phyloP scores from a whole-genome alignment of 2,888 invertebrate species.

The Dioctria linearis region DNA sequence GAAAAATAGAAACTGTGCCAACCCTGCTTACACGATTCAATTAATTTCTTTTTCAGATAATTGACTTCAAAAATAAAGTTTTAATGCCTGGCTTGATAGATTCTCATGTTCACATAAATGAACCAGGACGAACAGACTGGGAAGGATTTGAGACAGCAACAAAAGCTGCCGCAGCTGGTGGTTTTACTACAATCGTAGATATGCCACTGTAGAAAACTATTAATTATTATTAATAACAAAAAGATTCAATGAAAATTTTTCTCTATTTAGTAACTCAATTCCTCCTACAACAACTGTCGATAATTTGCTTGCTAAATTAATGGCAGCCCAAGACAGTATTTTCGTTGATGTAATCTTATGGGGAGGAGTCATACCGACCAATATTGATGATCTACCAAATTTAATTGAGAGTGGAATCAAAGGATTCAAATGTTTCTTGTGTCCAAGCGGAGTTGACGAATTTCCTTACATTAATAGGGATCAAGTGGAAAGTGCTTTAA shows the following conservation, averaged over 20 bases:
- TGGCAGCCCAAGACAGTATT: slow-evolving; percentile 72
- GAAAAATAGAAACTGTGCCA: too few species aligned
- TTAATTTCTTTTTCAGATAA: slow-evolving; percentile 60
- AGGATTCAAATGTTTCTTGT: slow-evolving; percentile 80
- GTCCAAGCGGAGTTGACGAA: slow-evolving; percentile 78
- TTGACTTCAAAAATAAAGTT: slow-evolving; percentile 69
- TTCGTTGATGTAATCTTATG: slow-evolving; percentile 80
- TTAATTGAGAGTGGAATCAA: slow-evolving; percentile 77
- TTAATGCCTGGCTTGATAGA: slow-evolving; percentile 78
- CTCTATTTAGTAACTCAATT: slow-evolving; percentile 74
- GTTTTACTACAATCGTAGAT: slow-evolving; percentile 78
- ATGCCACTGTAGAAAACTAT: slow-evolving; percentile 74
- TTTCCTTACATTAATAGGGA: slow-evolving; percentile 75
- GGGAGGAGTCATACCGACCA: slow-evolving; percentile 80
- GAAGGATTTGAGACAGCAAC: slow-evolving; percentile 79
- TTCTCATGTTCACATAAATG: slow-evolving; percentile 79
- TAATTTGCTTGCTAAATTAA: slow-evolving; percentile 75
- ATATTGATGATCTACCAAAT: slow-evolving; percentile 74
- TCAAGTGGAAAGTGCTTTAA: slow-evolving; percentile 74
- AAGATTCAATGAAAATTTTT: background rate
- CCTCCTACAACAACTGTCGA: slow-evolving; percentile 77
- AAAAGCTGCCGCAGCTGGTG: slow-evolving; percentile 77
- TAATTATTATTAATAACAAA: background rate
- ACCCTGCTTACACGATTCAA: too few species aligned
- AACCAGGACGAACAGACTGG: slow-evolving; percentile 78